Base-by-base conservation (phyloP, 23 tunicate species). In the Ascidia mentula region DNA sequence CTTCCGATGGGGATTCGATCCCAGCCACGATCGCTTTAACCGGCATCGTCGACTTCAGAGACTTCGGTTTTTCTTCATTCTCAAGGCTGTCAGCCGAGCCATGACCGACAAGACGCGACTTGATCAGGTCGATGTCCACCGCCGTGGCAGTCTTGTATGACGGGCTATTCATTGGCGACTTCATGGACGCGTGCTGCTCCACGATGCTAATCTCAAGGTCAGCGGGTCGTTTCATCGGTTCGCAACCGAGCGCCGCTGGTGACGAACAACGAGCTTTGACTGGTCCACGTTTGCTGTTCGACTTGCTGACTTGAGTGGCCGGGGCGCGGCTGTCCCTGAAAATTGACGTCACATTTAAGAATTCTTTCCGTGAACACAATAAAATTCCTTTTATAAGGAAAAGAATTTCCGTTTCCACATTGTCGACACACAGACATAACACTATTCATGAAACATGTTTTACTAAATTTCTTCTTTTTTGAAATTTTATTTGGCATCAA, bases 21-120 rank as follows among this genome's bases (percentile, higher is more conserved):
- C 69, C 89, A 0, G 89, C 82, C 8, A 85, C 82, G 12, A 77
- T 78, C 30, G 78, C 82, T 6, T 82, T 82, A n/a, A 85, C 89
- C 1, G 88, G 88, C 0, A 84, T 38, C 32, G 89, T 35, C 3
- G 78, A 31, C 60, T 81, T 40, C 1, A 74, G 18, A 38, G 77
- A 26, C 12, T 20, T 73, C 34, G 75, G 75, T 35, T 34, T 3
- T 4, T 4, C 39, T 34, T 34, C 39, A 34, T 71, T n/a, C 8
- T 3, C 39, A 6, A 4, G 24, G n/a, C 1, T 30, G 5, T 38
- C 34, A 26, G 46, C 46, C 17, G 73, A 33, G 12, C 33, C 22
- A 6, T 79, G 30, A 8, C 45, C 79, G 18, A 45, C 18, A 38
- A 84, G 76, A 36, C 76, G 60, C 2, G 81, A 84, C 40, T 84